phyloP scores from a whole-genome alignment of 1,140 invertebrate genomes.

The Eumeta japonica region DNA sequence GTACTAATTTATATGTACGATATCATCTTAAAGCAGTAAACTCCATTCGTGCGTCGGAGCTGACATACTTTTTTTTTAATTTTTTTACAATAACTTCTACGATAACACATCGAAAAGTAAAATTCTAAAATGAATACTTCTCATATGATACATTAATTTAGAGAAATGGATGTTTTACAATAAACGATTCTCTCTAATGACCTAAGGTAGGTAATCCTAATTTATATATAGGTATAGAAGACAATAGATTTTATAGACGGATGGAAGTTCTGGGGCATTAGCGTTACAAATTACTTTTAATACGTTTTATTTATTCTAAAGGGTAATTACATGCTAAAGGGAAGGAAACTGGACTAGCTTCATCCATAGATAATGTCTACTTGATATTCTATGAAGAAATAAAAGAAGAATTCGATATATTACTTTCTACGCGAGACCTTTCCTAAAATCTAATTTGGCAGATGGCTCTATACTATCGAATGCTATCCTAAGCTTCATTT shows the following conservation, averaged over 20 bases:
- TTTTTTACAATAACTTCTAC: not conserved
- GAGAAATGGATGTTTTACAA: too few species aligned
- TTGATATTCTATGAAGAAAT: not conserved
- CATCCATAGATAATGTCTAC: not conserved
- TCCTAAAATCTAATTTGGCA: too few species aligned
- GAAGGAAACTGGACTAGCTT: not conserved
- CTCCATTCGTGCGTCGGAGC: too few species aligned
- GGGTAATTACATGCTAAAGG: slow-evolving; percentile 31
- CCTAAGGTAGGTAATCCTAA: slow-evolving; percentile 39
- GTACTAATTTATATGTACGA: too few species aligned
- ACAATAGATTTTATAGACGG: slow-evolving; percentile 50
- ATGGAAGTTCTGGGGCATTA: slow-evolving; percentile 60
- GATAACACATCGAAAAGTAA: not conserved
- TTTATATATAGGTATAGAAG: slow-evolving; percentile 52
- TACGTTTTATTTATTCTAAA: slow-evolving; percentile 29
- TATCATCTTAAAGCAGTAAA: too few species aligned
- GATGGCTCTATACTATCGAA: too few species aligned
- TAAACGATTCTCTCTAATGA: too few species aligned
- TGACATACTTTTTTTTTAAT: not conserved
- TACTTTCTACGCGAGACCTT: too few species aligned
- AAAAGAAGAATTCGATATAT: too few species aligned
- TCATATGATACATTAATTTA: not conserved
- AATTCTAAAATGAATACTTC: not conserved
- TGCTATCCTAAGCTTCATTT: too few species aligned
- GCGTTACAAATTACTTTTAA: slow-evolving; percentile 37